These are phyloP conservation scores for Amia ocellicauda DNA, from an alignment of 2,113 vertebrate species.

Conservation along the genomic window DNA sequence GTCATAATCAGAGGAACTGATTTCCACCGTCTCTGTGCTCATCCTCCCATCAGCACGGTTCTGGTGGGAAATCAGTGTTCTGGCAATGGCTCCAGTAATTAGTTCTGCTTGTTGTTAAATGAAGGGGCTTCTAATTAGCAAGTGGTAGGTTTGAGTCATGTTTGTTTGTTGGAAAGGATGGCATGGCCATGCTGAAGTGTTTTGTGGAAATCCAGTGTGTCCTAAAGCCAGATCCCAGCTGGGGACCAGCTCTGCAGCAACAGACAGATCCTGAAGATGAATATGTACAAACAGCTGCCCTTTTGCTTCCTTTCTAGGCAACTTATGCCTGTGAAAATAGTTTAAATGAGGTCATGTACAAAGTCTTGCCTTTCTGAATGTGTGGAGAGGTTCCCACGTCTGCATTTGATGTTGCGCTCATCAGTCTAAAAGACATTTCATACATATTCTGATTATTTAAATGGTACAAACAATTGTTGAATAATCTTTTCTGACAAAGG, in stretches of 20 bases:
- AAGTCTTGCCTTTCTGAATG: not conserved
- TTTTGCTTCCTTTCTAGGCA: too few relatives aligned
- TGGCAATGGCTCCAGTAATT: conserved; percentile 67
- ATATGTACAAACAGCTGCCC: too few relatives aligned
- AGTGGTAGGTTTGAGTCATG: conserved; percentile 56
- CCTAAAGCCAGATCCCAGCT: not conserved
- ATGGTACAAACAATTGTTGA: too few relatives aligned
- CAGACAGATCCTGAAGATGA: too few relatives aligned
- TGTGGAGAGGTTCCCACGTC: too few relatives aligned
- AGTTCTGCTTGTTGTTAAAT: conserved; percentile 71
- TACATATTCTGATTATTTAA: too few relatives aligned
- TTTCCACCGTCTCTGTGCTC: conserved; percentile 21
- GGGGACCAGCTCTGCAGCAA: too few relatives aligned
- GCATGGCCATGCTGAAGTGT: not conserved
- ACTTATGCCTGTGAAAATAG: not conserved
- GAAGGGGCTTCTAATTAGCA: conserved; percentile 69
- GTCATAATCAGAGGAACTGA: conserved; percentile 39
- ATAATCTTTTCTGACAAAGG: too few relatives aligned
- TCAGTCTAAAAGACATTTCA: too few relatives aligned
- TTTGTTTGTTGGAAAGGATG: conserved; percentile 39
- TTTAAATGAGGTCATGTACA: conserved; percentile 12
- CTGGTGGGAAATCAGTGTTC: conserved; percentile 61
- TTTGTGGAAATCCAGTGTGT: not conserved
- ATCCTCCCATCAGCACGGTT: conserved; percentile 41
- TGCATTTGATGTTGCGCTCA: too few relatives aligned